Conservation (phyloP, 2,888 invertebrate genomes). For the Drosophila acutilabella region DNA sequence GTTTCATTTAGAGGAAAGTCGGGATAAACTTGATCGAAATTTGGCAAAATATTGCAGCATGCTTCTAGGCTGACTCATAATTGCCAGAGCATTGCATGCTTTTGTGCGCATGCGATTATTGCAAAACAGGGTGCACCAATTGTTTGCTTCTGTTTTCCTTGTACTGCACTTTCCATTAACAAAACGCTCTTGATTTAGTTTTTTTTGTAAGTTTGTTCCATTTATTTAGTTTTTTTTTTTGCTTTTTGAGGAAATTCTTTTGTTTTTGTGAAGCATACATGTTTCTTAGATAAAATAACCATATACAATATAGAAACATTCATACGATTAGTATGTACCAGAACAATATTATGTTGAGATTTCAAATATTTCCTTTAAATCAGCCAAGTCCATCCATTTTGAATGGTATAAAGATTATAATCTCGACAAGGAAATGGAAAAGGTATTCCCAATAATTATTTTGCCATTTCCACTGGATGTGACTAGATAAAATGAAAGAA, state of each 20-base stretch:
- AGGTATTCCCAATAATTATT: background rate
- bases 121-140: background rate
- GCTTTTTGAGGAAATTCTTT: slow-evolving; percentile 48
- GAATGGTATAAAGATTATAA: background rate
- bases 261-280: slow-evolving; percentile 62
- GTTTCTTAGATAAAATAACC: slow-evolving; percentile 58
- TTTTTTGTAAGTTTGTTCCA: slow-evolving; percentile 52
- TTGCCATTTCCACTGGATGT: slow-evolving; percentile 24
- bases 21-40: too few species aligned
- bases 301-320: slow-evolving; percentile 62
- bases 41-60: slow-evolving; percentile 2
- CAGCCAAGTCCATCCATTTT: background rate
- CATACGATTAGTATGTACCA: slow-evolving; percentile 51
- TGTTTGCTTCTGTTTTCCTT: too few species aligned
- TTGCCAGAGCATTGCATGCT: background rate
- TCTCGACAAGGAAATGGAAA: background rate
- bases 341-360: slow-evolving; percentile 29
- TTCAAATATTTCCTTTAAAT: slow-evolving; percentile 23
- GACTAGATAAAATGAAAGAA: slow-evolving; percentile 40
- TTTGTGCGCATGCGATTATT: background rate
- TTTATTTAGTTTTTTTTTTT: slow-evolving; percentile 47
- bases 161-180: background rate
- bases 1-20: background rate
- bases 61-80: slow-evolving; percentile 2
- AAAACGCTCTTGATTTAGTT: slow-evolving; percentile 6